Evolutionary conservation across 2,888 invertebrate genomes (phyloP).

Genomic region (Eretmocerus hayati): DNA sequence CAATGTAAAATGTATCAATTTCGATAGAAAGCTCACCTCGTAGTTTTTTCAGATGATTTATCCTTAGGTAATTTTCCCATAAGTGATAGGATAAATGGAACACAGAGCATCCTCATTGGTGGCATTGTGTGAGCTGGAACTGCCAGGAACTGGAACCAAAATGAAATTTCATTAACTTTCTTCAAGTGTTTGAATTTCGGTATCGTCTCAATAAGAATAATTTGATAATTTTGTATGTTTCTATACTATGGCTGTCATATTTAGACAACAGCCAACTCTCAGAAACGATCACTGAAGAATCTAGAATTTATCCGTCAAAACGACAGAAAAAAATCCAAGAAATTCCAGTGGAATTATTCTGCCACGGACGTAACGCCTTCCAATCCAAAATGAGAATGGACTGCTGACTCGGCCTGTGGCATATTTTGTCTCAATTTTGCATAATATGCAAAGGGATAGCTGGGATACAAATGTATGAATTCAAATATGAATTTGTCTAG

Average conservation of each 20-base stretch:
- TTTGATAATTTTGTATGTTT: conserved; percentile 17
- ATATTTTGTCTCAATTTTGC: background rate
- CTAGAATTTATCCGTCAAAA: conserved; percentile 32
- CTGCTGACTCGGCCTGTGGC: conserved; percentile 38
- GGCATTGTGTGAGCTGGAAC: conserved; percentile 46
- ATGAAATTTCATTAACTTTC: too few species aligned
- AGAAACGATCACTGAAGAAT: conserved; percentile 16
- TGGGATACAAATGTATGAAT: too few species aligned
- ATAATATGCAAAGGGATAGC: too few species aligned
- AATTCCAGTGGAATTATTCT: conserved; percentile 30
- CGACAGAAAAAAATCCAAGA: conserved; percentile 27
- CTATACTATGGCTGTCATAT: conserved; percentile 16
- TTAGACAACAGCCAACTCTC: conserved; percentile 20
- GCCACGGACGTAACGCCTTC: conserved; percentile 38
- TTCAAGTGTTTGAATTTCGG: too few species aligned
- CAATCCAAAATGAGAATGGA: conserved; percentile 27
- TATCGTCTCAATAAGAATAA: too few species aligned
- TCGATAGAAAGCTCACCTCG: conserved; percentile 26
- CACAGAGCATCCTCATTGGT: conserved; percentile 42
- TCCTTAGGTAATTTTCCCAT: conserved; percentile 24
- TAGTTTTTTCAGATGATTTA: conserved; percentile 23
- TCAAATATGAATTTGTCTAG: too few species aligned
- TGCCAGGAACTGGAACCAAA: conserved; percentile 34
- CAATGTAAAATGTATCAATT: too few species aligned
- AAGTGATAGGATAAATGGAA: conserved; percentile 41